Percentiles rank a stretch among this genome's conserved stretches.
phyloP scores from a whole-genome alignment of 2,797 vertebrate genomes.

The Pangasius djambal region DNA sequence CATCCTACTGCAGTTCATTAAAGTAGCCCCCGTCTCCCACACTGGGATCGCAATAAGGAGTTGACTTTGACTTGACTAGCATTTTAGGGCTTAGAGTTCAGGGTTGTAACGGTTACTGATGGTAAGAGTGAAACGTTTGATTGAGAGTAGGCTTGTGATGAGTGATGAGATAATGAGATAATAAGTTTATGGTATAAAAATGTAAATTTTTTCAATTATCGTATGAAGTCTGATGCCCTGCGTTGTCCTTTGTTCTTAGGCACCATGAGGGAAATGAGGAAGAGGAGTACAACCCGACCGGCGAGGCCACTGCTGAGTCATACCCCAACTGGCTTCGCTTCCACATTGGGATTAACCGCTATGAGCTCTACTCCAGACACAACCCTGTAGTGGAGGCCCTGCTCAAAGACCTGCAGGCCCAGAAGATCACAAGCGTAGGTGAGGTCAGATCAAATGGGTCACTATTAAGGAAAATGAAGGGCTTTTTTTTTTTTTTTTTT shows the following conservation, averaged over 20 bases:
- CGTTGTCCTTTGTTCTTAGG: slow-evolving; percentile 71
- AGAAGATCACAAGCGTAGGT: slow-evolving; percentile 94
- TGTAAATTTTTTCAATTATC: neutral
- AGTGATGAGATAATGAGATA: neutral
- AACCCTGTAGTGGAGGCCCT: slow-evolving; percentile 83
- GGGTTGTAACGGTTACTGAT: neutral
- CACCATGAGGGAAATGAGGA: slow-evolving; percentile 83
- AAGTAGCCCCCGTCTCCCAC: neutral
- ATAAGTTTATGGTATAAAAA: neutral
- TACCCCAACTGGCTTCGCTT: slow-evolving; percentile 98
- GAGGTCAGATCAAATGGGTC: slow-evolving; percentile 61
- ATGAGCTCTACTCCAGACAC: slow-evolving; percentile 89
- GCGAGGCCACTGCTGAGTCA: slow-evolving; percentile 81
- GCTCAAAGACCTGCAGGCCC: slow-evolving; percentile 84
- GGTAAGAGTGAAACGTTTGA: neutral
- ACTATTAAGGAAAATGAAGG: neutral
- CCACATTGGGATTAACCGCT: slow-evolving; percentile 94
- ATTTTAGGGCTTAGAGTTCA: neutral
- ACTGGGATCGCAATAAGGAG: neutral
- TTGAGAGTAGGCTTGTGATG: neutral
- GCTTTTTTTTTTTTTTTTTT: neutral
- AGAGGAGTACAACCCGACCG: slow-evolving; percentile 84
- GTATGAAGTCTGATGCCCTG: neutral
- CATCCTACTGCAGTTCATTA: neutral
- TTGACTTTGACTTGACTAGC: neutral